These are phyloP conservation scores for Smittia sp. DNA, from an alignment of 2,888 invertebrate genomes.

Conservation along the genomic window DNA sequence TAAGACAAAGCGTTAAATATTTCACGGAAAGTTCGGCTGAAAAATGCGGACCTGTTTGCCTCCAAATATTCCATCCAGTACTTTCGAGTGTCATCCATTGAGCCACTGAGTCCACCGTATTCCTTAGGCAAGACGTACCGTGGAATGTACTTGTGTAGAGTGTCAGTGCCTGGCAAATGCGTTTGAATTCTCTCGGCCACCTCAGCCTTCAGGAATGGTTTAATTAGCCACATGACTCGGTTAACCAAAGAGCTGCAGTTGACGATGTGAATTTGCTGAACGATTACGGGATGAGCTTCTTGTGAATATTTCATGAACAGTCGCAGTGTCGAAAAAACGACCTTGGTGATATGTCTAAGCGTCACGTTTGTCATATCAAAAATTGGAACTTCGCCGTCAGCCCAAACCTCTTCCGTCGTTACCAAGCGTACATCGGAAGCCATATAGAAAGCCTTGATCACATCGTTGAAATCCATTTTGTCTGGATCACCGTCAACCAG, in stretches of 20 bases:
- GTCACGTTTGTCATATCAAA: conserved; percentile 67
- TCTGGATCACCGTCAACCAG: conserved; percentile 63
- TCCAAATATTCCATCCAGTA: not conserved
- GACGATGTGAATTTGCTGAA: conserved; percentile 65
- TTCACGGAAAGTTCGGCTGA: not conserved
- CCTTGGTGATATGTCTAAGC: conserved; percentile 62
- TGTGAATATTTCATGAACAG: conserved; percentile 60
- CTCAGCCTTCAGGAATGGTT: conserved; percentile 66
- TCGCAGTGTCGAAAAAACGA: conserved; percentile 62
- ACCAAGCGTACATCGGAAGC: conserved; percentile 65
- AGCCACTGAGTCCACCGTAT: conserved; percentile 66
- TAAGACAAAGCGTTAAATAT: not conserved
- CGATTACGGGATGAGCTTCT: conserved; percentile 62
- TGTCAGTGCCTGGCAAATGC: conserved; percentile 63
- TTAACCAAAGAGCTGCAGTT: conserved; percentile 66
- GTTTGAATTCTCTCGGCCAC: conserved; percentile 63
- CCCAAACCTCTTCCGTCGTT: conserved; percentile 58
- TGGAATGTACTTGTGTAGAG: conserved; percentile 63
- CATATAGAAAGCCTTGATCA: conserved; percentile 70
- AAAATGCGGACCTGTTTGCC: not conserved
- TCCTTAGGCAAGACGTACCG: conserved; percentile 64
- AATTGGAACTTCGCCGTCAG: conserved; percentile 68
- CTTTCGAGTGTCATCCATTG: conserved; percentile 59
- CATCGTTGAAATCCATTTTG: conserved; percentile 63
- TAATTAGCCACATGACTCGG: conserved; percentile 60